phyloP scores from a whole-genome alignment of 2,797 vertebrate genomes.

The Morelia viridis region DNA sequence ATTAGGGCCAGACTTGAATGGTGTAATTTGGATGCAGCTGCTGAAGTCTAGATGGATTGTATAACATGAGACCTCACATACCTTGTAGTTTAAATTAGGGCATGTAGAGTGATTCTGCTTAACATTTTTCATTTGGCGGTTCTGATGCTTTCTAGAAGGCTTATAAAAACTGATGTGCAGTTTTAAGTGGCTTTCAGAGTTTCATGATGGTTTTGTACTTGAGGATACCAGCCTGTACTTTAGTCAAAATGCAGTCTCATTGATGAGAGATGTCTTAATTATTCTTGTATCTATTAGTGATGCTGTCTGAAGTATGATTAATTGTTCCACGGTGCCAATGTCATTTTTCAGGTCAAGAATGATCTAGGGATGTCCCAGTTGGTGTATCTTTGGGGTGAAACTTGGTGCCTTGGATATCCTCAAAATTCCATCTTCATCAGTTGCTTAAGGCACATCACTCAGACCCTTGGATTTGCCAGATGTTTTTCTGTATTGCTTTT shows the following conservation, averaged over 20 bases:
- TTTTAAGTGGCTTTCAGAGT: background rate
- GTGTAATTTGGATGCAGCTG: constrained; percentile 6
- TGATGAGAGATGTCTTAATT: constrained; percentile 12
- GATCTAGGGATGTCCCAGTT: background rate
- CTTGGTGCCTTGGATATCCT: background rate
- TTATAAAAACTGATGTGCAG: background rate
- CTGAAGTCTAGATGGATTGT: constrained; percentile 7
- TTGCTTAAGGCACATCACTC: background rate
- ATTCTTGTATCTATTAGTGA: background rate
- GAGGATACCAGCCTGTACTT: background rate
- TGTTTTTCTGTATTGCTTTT: background rate
- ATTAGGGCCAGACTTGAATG: background rate
- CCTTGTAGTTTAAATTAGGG: constrained; percentile 10
- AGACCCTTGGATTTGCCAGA: background rate
- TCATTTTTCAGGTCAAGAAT: background rate
- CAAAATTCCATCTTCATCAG: background rate
- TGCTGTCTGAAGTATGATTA: background rate
- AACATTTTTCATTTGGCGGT: constrained; percentile 41
- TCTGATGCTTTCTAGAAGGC: constrained; percentile 27
- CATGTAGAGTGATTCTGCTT: constrained; percentile 12
- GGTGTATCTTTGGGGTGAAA: background rate
- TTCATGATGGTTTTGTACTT: background rate
- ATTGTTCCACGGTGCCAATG: background rate
- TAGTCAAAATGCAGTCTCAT: background rate
- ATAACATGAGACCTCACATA: constrained; percentile 19